Evolutionary conservation across 2,797 vertebrate species (phyloP), one percentile per base, ranked within the genome.

Genomic region (Saxicola maurus): DNA sequence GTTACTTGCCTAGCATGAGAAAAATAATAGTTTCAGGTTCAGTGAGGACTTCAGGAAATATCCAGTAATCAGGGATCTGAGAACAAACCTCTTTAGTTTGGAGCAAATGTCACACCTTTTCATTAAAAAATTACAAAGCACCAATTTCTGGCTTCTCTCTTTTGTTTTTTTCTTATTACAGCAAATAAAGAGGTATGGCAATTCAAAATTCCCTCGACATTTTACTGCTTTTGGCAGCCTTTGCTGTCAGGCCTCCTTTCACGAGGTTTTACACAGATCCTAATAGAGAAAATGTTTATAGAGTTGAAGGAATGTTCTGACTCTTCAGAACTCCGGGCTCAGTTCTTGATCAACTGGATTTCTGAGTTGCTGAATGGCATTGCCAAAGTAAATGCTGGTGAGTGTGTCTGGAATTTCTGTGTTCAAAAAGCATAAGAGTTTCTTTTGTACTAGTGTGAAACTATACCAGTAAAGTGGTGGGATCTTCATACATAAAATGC

Each of bases 171-270:
- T 68, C 8, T 86, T 60, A 20, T 21, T 78, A 31, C 68, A 96
- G 96, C 78, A 52, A 92, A 79, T 81, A 91, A 85, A 77, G 94
- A 95, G 23, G 40, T 91, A 23, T 92, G 88, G 78, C 91, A 94
- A 66, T 95, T 96, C 81, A 93, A 7, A 91, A 87, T 99, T 57
- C 98, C 98, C 76, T 96, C 92, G 27, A 62, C 86, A 0, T 97
- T 99, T 91, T 97, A 98, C 82, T 97, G 96, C 28, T 98, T 99
- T 84, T 99, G 99, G 99, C 97, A 99, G 81, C 98, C 98, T 7
- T 96, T 99, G 74, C 96, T 99, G 71, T 98, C 98, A 95, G 94
- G 96, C 61, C 96, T 99, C 55, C 98, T 98, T 89, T 98, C 98
- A 0, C 95, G 91, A 15, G 71, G 91, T 35, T 99, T 99, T 67